phyloP scores from a whole-genome alignment of 2,797 vertebrate genomes.

The Sebastolobus altivelis region DNA sequence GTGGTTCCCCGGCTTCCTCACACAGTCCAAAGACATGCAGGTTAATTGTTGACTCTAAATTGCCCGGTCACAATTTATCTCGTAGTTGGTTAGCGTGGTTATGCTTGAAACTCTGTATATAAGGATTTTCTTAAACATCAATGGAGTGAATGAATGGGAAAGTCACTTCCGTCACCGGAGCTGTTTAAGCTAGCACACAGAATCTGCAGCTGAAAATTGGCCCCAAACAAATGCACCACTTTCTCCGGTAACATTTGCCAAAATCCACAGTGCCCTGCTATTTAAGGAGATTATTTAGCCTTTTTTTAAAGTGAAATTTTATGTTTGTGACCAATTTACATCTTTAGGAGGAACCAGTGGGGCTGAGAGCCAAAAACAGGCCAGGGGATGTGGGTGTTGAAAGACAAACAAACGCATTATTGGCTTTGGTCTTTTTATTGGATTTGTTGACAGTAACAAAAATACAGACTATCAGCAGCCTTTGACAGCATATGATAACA shows the following conservation, averaged over 20 bases:
- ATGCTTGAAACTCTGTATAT: no score
- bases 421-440: not conserved
- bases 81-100: no score
- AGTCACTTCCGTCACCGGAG: no score
- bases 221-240: not conserved
- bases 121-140: no score
- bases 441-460: slow-evolving; percentile 7
- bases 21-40: no score
- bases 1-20: not conserved
- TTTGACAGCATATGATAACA: slow-evolving; percentile 11
- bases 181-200: not conserved
- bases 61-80: no score
- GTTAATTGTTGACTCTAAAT: no score
- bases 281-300: not conserved
- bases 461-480: not conserved
- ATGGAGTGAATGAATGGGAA: no score
- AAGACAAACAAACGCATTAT: not conserved
- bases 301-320: not conserved
- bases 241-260: not conserved
- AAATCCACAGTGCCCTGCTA: no score
- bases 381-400: not conserved
- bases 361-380: not conserved
- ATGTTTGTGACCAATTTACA: not conserved
- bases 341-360: not conserved
- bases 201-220: not conserved